Evolutionary conservation across 1,140 invertebrate species (phyloP).

Genomic region (Helicoverpa armigera): DNA sequence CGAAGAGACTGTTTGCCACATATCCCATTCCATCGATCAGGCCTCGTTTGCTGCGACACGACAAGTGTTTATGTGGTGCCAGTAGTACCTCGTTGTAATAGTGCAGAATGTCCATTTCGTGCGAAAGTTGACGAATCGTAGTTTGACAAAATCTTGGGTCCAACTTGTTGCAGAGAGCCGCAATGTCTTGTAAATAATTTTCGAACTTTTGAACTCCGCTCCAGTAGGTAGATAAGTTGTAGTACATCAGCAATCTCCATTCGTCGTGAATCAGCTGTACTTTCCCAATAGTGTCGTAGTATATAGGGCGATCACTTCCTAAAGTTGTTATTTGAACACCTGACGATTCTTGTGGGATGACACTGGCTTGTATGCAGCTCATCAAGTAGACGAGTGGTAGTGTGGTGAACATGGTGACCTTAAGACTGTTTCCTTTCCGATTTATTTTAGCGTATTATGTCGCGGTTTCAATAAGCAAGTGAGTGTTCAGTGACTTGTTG

Average conservation of each 20-base stretch:
- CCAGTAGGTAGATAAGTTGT: constrained; percentile 57
- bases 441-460: background rate
- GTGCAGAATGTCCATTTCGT: constrained; percentile 49
- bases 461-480: background rate
- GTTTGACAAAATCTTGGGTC: background rate
- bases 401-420: background rate
- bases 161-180: background rate
- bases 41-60: constrained; percentile 47
- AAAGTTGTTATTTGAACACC: constrained; percentile 44
- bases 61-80: constrained; percentile 48
- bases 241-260: constrained; percentile 56
- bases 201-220: constrained; percentile 35
- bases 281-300: constrained; percentile 52
- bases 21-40: constrained; percentile 52
- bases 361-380: background rate
- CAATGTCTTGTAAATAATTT: constrained; percentile 14
- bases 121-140: background rate
- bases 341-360: background rate
- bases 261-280: constrained; percentile 54
- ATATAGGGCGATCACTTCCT: constrained; percentile 49
- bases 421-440: background rate
- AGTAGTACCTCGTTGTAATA: constrained; percentile 43
- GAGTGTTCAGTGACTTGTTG: background rate
- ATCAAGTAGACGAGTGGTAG: background rate
- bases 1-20: constrained; percentile 52